Conservation (phyloP, 2,888 invertebrate species). For the Troides oblongomaculatus region DNA sequence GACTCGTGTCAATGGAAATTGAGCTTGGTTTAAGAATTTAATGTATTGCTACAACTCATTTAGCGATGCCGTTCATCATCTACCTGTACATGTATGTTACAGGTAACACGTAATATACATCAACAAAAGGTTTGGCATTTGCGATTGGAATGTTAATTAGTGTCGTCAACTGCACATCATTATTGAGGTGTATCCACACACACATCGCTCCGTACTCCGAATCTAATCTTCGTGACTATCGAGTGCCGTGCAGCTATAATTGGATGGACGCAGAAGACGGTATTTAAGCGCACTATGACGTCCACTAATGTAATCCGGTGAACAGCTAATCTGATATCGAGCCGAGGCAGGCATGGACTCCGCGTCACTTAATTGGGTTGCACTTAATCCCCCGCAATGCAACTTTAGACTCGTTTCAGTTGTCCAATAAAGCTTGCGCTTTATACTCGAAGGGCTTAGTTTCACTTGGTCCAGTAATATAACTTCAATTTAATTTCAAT, state of each 20-base stretch:
- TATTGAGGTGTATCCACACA: conserved; percentile 5
- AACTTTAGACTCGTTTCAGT: conserved; percentile 67
- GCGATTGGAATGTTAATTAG: conserved; percentile 15
- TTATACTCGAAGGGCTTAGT: conserved; percentile 29
- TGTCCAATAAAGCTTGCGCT: conserved; percentile 54
- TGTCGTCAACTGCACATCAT: conserved; percentile 18
- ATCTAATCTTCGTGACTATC: conserved; percentile 65
- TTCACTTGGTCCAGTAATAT: neutral
- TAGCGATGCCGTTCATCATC: no score
- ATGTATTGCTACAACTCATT: no score
- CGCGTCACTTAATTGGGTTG: conserved; percentile 71
- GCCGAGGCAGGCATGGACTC: conserved; percentile 62
- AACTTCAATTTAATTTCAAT: neutral
- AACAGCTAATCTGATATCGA: conserved; percentile 75
- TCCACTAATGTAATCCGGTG: conserved; percentile 70
- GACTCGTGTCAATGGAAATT: no score
- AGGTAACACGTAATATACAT: neutral
- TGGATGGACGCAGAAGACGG: conserved; percentile 51
- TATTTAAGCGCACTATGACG: conserved; percentile 51
- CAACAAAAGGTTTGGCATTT: conserved; percentile 6
- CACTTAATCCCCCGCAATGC: conserved; percentile 71
- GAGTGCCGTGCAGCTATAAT: conserved; percentile 57
- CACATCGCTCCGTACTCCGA: conserved; percentile 37
- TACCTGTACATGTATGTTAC: neutral
- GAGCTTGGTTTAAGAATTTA: no score